Base-by-base conservation (phyloP, 2,113 vertebrate genomes). In the Axis porcinus region DNA sequence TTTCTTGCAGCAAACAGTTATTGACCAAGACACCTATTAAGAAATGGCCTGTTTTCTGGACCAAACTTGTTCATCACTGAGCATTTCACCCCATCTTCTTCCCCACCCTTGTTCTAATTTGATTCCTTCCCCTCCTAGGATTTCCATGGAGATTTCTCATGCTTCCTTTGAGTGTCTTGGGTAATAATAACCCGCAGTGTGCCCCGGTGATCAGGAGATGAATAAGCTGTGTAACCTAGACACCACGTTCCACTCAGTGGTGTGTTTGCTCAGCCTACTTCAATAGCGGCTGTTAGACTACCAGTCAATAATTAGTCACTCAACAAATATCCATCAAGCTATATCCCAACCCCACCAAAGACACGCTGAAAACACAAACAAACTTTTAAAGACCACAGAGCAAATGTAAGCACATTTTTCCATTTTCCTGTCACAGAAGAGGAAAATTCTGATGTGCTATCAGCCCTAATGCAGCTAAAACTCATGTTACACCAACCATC, bases 241-340 rank as follows among this genome's bases (percentile, higher is more conserved):
- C 78, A 83, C 67, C 60, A 40, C 17, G 30, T 27, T 27, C 92
- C 87, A 70, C 92, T 94, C 88, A 2, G 60, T 10, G 9, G 28
- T 47, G 67, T 94, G 76, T 93, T 97, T 97, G 86, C 79, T 96
- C 89, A 86, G 89, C 67, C 94, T 95, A 36, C 84, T 93, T 96
- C 79, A 84, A 6, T 76, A 60, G 90, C 84, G 27, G 27, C 83
- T 95, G 60, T 87, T 86, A 95, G 70, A 43, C 89, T 76, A 70
- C 83, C n/a, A 16, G 94, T 94, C 96, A 96, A 97, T 92, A 91
- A 97, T 93, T 93, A 97, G 96, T 97, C 96, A 97, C 84, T 96
- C 79, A 79, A 93, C 94, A 97, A 97, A 97, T 86, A 96, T 64
- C 76, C 84, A 95, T 91, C 58, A 89, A 86, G 43, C 83, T 83